A percentile compares a stretch with the other conserved stretches of the same genome.
phyloP scores from a whole-genome alignment of 64 coral and sea anemone genomes.

The Exaiptasia diaphana region DNA sequence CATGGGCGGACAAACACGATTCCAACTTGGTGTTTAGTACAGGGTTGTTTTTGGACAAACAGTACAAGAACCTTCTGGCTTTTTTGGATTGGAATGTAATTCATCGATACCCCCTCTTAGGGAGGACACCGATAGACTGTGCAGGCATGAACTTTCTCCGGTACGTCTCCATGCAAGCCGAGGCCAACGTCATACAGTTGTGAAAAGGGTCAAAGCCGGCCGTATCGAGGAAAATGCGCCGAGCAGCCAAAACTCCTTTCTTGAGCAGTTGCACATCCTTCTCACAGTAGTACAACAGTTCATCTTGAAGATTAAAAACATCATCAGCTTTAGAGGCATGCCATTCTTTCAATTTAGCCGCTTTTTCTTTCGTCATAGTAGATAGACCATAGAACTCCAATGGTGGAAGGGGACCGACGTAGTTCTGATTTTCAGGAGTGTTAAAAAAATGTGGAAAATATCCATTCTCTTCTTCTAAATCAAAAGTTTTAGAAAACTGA shows the following conservation, averaged over 20 bases:
- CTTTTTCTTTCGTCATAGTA: neutral
- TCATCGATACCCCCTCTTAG: neutral
- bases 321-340: neutral
- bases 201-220: neutral
- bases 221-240: neutral
- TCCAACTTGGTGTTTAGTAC: too few species aligned
- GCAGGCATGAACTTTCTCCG: neutral
- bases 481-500: neutral
- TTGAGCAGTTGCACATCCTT: neutral
- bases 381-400: neutral
- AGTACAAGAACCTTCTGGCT: neutral
- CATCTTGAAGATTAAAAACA: neutral
- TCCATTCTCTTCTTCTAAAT: neutral
- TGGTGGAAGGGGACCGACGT: neutral
- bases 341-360: neutral
- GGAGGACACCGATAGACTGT: neutral
- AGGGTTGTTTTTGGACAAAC: neutral
- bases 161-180: neutral
- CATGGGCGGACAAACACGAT: neutral
- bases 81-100: neutral
- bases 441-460: neutral
- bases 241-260: neutral
- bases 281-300: neutral
- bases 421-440: neutral
- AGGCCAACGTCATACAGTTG: neutral